These are phyloP conservation scores for Drosophila bifasciata DNA, from an alignment of 1,140 invertebrate species.

Conservation along the genomic window DNA sequence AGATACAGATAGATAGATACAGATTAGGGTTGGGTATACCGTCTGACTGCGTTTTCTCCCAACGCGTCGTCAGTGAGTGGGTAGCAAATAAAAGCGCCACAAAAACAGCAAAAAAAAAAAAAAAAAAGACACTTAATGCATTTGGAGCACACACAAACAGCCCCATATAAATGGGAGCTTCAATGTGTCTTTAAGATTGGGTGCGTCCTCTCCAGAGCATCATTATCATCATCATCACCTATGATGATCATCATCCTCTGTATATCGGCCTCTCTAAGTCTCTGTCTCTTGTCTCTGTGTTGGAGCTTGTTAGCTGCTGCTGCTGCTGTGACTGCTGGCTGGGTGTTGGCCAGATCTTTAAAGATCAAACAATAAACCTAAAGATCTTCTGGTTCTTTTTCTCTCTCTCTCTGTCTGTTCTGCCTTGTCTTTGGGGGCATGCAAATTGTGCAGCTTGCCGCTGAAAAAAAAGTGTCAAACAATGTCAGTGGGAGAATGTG, in stretches of 20 bases:
- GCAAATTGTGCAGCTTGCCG: slow-evolving; percentile 69
- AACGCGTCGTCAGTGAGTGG: slow-evolving; percentile 42
- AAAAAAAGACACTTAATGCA: slow-evolving; percentile 71
- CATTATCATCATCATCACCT: slow-evolving; percentile 28
- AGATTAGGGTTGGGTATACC: slow-evolving; percentile 69
- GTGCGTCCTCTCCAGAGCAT: slow-evolving; percentile 58
- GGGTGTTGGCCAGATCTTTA: slow-evolving; percentile 82
- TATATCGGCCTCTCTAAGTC: slow-evolving; percentile 18
- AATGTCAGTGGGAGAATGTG: slow-evolving; percentile 82
- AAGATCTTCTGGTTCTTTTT: slow-evolving; percentile 40
- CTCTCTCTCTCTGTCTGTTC: slow-evolving; percentile 1
- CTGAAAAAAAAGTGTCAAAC: slow-evolving; percentile 72
- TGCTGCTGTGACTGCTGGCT: slow-evolving; percentile 36
- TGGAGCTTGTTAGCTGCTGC: slow-evolving; percentile 71
- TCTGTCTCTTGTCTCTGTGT: background rate
- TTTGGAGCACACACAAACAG: slow-evolving; percentile 67
- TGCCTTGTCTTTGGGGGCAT: slow-evolving; percentile 50
- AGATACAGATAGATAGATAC: slow-evolving; percentile 7
- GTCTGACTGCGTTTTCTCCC: slow-evolving; percentile 21
- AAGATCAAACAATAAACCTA: slow-evolving; percentile 78
- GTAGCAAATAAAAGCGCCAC: slow-evolving; percentile 70
- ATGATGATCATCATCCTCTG: slow-evolving; percentile 6
- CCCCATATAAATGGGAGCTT: slow-evolving; percentile 59
- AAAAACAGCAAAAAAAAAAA: no score
- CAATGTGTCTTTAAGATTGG: slow-evolving; percentile 50